phyloP scores from a whole-genome alignment of 2,888 invertebrate species.

The Conus canariensis region DNA sequence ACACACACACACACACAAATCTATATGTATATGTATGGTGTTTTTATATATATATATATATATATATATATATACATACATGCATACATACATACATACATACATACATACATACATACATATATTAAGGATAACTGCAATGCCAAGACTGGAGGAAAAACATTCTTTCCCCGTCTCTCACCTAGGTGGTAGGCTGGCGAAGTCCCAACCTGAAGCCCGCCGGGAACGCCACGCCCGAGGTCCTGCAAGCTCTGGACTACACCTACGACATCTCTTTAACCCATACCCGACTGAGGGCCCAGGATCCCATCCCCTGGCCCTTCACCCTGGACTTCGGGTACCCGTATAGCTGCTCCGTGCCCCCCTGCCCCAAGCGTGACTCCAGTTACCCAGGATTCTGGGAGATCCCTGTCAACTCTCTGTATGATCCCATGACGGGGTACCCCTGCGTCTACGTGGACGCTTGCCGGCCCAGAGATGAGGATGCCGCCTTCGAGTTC shows the following conservation, averaged over 20 bases:
- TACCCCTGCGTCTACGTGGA: conserved; percentile 71
- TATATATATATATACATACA: too few relatives aligned
- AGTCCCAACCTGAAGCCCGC: conserved; percentile 67
- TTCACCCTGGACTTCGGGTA: conserved; percentile 89
- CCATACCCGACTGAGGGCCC: neutral
- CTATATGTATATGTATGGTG: too few relatives aligned
- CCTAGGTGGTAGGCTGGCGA: conserved; percentile 63
- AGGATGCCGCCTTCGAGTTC: conserved; percentile 78
- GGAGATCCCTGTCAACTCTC: conserved; percentile 83
- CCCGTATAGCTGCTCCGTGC: conserved; percentile 66
- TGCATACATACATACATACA: too few relatives aligned
- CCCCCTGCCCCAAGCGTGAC: conserved; percentile 60
- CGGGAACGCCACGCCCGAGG: conserved; percentile 57
- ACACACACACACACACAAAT: too few relatives aligned
- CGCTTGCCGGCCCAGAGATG: conserved; percentile 64
- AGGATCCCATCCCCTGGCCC: conserved; percentile 80
- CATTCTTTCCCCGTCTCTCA: too few relatives aligned
- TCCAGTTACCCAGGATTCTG: conserved; percentile 82
- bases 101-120: too few relatives aligned
- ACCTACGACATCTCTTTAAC: conserved; percentile 66
- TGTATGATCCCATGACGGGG: conserved; percentile 57
- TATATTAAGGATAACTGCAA: too few relatives aligned
- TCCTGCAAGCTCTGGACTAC: conserved; percentile 56
- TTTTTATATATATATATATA: too few relatives aligned
- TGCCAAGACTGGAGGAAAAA: too few relatives aligned